These are phyloP conservation scores for Numenius phaeopus DNA, from an alignment of 2,797 vertebrate species.

Conservation along the genomic window DNA sequence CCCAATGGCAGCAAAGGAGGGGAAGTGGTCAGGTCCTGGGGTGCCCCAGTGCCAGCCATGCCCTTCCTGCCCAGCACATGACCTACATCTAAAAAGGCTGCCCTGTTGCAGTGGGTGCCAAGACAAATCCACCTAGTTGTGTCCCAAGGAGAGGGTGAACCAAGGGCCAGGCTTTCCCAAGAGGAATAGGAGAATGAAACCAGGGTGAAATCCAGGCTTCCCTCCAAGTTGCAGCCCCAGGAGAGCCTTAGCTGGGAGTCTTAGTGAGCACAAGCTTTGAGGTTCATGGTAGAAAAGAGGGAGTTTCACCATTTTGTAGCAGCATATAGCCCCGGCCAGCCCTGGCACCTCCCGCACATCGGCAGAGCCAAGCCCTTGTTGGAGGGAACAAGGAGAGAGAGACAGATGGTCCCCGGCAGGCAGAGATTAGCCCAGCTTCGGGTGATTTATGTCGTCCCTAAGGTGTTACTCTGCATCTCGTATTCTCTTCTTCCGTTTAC, in stretches of 20 bases:
- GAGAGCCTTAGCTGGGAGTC: neutral
- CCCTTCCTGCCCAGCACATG: neutral
- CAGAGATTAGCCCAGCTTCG: neutral
- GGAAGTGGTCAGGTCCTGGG: rapidly evolving
- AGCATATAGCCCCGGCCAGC: neutral
- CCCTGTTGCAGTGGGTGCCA: rapidly evolving
- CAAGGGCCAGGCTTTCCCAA: neutral
- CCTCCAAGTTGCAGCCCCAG: neutral
- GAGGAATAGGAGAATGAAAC: neutral
- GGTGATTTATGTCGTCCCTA: neutral
- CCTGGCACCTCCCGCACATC: rapidly evolving
- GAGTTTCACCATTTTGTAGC: neutral
- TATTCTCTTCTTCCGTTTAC: neutral
- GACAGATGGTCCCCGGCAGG: constrained; percentile 14
- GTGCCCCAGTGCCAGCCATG: neutral
- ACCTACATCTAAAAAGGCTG: neutral
- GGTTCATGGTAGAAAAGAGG: neutral
- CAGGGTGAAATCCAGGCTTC: neutral
- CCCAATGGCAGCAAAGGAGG: neutral
- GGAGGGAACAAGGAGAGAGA: neutral
- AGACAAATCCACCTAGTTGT: neutral
- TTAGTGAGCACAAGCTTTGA: neutral
- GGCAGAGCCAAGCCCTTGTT: neutral
- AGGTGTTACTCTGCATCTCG: neutral
- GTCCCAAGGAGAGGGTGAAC: neutral